phyloP scores from a whole-genome alignment of 2,113 vertebrate genomes.

The Percina caprodes region DNA sequence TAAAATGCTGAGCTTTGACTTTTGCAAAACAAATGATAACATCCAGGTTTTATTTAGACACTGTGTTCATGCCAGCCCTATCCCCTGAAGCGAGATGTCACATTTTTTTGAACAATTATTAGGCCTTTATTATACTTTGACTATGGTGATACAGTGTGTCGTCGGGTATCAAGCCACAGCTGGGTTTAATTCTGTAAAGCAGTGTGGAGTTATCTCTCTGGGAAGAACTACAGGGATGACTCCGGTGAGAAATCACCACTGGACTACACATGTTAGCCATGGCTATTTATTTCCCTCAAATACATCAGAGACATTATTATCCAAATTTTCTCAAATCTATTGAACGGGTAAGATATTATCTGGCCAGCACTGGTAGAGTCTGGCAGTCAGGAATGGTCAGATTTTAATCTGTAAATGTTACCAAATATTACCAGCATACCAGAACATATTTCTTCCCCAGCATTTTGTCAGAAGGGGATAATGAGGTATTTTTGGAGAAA shows the following conservation, averaged over 20 bases:
- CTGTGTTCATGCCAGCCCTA: background rate
- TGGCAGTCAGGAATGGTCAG: background rate
- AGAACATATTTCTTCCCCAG: background rate
- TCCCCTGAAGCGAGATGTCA: background rate
- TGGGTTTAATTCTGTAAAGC: constrained; percentile 37
- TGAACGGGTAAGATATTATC: background rate
- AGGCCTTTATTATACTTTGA: background rate
- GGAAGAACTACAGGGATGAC: constrained; percentile 22
- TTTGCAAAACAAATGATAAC: too few species aligned
- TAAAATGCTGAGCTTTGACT: too few species aligned
- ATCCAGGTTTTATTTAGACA: background rate
- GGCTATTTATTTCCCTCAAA: background rate
- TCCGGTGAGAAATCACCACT: constrained; percentile 15
- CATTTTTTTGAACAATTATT: constrained; percentile 23
- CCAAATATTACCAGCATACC: background rate
- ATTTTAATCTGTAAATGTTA: background rate
- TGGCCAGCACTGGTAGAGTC: background rate
- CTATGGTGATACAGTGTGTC: background rate
- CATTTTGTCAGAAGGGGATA: background rate
- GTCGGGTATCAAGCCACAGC: constrained; percentile 47
- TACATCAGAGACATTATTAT: background rate
- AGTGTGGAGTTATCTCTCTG: constrained; percentile 23
- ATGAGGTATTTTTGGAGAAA: background rate
- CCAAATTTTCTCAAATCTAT: background rate
- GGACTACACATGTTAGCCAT: constrained; percentile 13